A percentile compares a stretch with the other conserved stretches of the same genome.
Evolutionary conservation across 2,888 invertebrate genomes (phyloP).

Genomic region (Lymantria dispar): DNA sequence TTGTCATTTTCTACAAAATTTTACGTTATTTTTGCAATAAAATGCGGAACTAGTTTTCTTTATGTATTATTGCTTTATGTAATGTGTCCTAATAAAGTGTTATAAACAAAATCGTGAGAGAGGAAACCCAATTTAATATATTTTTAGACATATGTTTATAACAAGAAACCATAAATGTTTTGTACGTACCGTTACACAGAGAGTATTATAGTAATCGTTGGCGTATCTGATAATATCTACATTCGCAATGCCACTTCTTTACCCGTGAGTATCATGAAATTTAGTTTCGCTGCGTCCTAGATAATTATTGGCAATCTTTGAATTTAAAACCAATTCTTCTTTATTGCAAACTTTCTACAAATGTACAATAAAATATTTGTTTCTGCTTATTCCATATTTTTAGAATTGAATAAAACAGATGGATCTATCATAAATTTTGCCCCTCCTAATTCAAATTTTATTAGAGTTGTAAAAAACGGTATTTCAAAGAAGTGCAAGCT

Average conservation of each 20-base stretch:
- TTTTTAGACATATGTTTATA: not conserved
- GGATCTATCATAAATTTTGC: conserved; percentile 1
- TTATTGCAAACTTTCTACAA: conserved; percentile 1
- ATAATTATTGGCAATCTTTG: conserved; percentile 9
- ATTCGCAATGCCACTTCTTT: conserved; percentile 27
- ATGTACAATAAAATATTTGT: conserved; percentile 3
- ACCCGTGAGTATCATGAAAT: conserved; percentile 15
- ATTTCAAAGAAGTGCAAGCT: conserved; percentile 7
- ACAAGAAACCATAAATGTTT: conserved; percentile 15
- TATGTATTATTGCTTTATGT: no score
- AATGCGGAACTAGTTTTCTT: no score
- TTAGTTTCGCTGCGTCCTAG: conserved; percentile 25
- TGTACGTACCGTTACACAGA: conserved; percentile 27
- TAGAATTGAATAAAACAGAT: conserved; percentile 1
- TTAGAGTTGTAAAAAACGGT: conserved; percentile 4
- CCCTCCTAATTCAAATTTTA: conserved; percentile 2
- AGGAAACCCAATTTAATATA: no score
- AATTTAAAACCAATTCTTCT: conserved; percentile 1
- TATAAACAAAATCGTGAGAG: no score
- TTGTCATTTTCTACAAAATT: not conserved
- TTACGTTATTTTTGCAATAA: no score
- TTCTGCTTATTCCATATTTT: conserved; percentile 3
- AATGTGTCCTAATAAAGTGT: no score
- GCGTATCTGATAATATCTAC: conserved; percentile 24
- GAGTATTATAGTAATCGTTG: conserved; percentile 22